These are phyloP conservation scores for Hyposoter didymator DNA, from an alignment of 2,888 invertebrate genomes.

Conservation along the genomic window DNA sequence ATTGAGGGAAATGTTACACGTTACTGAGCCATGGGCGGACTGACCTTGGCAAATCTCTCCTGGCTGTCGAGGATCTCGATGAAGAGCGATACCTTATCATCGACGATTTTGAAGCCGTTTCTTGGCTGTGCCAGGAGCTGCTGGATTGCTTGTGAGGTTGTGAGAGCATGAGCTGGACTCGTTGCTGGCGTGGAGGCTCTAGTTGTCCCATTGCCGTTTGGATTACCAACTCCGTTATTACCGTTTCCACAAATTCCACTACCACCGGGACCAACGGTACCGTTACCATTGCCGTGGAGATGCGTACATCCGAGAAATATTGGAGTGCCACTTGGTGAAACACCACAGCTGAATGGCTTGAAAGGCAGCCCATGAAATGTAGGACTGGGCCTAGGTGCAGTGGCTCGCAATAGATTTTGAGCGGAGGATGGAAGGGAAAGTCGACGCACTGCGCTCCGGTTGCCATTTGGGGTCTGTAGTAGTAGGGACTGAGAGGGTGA, in stretches of 20 bases:
- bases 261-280: slow-evolving; percentile 69
- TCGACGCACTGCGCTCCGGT: slow-evolving; percentile 85
- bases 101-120: slow-evolving; percentile 91
- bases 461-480: slow-evolving; percentile 83
- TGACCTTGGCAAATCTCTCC: slow-evolving; percentile 92
- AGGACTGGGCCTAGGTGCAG: slow-evolving; percentile 87
- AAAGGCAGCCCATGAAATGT: slow-evolving; percentile 87
- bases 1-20: slow-evolving; percentile 64
- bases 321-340: slow-evolving; percentile 84
- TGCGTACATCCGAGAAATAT: slow-evolving; percentile 85
- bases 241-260: slow-evolving; percentile 70
- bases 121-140: slow-evolving; percentile 89
- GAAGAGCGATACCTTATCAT: slow-evolving; percentile 91
- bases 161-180: slow-evolving; percentile 80
- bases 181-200: slow-evolving; percentile 80
- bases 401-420: slow-evolving; percentile 84
- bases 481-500: slow-evolving; percentile 80
- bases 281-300: slow-evolving; percentile 80
- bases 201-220: slow-evolving; percentile 71
- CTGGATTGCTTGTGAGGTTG: slow-evolving; percentile 90
- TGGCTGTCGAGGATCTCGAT: slow-evolving; percentile 93
- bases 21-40: slow-evolving; percentile 72
- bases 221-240: slow-evolving; percentile 55
- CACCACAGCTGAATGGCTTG: slow-evolving; percentile 83
- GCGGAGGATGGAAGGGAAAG: slow-evolving; percentile 85